Evolutionary conservation across 2,113 vertebrate species (phyloP).

Genomic region (Lanius collurio): DNA sequence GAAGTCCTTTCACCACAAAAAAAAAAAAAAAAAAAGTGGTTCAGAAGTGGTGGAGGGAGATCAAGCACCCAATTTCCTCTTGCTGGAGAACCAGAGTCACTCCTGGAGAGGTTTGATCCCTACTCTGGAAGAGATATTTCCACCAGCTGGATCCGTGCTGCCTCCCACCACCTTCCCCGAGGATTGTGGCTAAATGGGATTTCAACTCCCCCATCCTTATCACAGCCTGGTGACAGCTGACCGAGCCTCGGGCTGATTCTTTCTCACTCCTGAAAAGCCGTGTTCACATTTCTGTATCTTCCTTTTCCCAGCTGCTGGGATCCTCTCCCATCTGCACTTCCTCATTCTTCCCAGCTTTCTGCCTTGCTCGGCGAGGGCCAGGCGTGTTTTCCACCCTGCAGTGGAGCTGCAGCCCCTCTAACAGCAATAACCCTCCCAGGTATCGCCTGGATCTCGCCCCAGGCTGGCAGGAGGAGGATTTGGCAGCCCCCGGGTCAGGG

Average conservation of each 20-base stretch:
- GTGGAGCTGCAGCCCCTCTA: not conserved
- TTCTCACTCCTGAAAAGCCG: not conserved
- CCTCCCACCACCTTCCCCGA: not conserved
- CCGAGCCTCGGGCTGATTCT: not conserved
- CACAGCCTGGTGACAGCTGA: not conserved
- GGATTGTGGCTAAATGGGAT: conserved; percentile 16
- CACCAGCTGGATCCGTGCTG: not conserved
- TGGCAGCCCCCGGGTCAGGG: not conserved
- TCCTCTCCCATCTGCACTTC: not conserved
- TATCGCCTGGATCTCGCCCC: not conserved
- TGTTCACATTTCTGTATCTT: not conserved
- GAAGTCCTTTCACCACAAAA: not conserved
- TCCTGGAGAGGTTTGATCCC: not conserved
- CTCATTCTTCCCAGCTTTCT: not conserved
- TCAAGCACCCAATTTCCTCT: not conserved
- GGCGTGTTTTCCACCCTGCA: rapidly evolving
- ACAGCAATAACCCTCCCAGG: not conserved
- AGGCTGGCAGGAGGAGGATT: not conserved
- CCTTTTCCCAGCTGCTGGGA: not conserved
- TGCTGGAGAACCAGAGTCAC: not conserved
- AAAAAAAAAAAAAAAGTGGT: not conserved
- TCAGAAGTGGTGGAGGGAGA: not conserved
- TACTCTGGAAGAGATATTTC: not conserved
- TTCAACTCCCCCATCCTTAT: conserved; percentile 12
- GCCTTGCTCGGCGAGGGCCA: rapidly evolving